Evolutionary conservation across 2,888 invertebrate species (phyloP), one percentile per base, ranked within the genome.

Genomic region (Aplocera efformata): DNA sequence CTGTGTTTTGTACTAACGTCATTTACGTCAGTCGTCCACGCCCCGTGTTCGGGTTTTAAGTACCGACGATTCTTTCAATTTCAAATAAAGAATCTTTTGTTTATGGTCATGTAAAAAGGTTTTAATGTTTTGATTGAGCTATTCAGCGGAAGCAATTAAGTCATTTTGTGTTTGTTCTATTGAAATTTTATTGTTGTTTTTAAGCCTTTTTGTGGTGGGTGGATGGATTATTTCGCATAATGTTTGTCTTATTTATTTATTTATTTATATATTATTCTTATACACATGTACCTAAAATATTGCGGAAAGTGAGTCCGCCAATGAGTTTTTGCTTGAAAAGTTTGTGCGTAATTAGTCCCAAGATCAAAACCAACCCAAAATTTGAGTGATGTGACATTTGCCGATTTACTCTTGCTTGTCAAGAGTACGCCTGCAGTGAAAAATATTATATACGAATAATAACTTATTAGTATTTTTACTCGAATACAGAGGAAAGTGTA

Each of bases 71-170:
- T 50, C 46, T 50, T 48, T 37, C 36, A 35, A 46, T 40, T 53
- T 47, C 68, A 58, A 57, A 79, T 75, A 80, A 79, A 76, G 72
- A 67, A 56, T 65, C 60, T 67, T 81, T 84, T 85, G 84, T 85
- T 84, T 84, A 82, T 76, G 61, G 52, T 62, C 64, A 66, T 72
- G 73, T 78, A 74, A 50, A 72, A 76, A 79, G 77, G 63, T 63
- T 63, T 65, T 60, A 71, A 69, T 68, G 67, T 54, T 59, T 65
- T 75, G 79, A 80, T 80, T 77, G 76, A 79, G 62, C 63, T 59
- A 65, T 72, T 71, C 61, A 67, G 64, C 79, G 82, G 79, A 79
- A 74, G 79, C 71, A 81, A 81, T 83, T 84, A 80, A 79, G 69
- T 64, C 60, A 69, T 67, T 56, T 53, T 56, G 58, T 59, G 56